Conservation (phyloP, 2,797 vertebrate genomes). For the Neoniphon sammara region DNA sequence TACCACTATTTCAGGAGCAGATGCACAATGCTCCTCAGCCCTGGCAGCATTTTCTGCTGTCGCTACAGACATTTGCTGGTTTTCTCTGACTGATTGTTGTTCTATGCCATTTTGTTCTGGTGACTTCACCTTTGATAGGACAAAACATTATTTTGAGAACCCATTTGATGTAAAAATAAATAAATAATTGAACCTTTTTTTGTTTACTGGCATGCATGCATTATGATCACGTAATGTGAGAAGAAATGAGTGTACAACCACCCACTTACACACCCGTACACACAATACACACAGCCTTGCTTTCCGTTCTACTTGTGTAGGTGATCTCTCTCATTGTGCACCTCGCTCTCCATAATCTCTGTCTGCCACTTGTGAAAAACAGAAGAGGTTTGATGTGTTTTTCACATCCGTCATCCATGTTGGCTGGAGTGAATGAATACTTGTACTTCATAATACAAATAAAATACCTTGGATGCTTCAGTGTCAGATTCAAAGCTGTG, state of each 20-base stretch:
- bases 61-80: background rate
- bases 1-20: conserved; percentile 48
- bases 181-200: background rate
- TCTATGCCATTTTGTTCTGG: conserved; percentile 32
- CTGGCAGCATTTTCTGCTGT: background rate
- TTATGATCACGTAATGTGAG: too few species aligned
- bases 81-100: background rate
- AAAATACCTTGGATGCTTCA: background rate
- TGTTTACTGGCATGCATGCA: too few species aligned
- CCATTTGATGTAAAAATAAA: background rate
- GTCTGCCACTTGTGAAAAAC: too few species aligned
- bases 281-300: conserved; percentile 36
- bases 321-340: conserved; percentile 22
- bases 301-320: conserved; percentile 14
- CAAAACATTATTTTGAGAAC: background rate
- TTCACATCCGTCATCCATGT: background rate
- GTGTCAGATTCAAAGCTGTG: background rate
- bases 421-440: background rate
- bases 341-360: background rate
- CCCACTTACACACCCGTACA: background rate
- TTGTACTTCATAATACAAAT: background rate
- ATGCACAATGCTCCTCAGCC: conserved; percentile 16
- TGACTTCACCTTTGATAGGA: conserved; percentile 24
- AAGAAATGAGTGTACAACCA: background rate
- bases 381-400: too few species aligned